These are phyloP conservation scores for Sebastes hopkinsi DNA, from an alignment of 2,797 vertebrate species.

Conservation along the genomic window DNA sequence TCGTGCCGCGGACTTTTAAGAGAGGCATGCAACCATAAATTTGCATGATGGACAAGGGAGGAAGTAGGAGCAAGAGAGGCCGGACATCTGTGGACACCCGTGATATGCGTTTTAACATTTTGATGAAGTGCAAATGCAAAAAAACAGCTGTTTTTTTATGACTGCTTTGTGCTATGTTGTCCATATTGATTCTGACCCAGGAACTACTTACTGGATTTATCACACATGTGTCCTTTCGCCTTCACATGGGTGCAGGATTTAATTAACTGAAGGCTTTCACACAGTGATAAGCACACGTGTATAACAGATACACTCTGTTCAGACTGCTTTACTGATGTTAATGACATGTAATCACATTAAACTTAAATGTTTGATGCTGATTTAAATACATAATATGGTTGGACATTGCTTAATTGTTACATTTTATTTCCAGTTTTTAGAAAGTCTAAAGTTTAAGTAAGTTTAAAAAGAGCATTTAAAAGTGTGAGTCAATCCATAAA, in stretches of 20 bases:
- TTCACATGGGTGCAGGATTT: not conserved
- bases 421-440: not conserved
- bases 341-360: not conserved
- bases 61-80: not conserved
- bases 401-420: not conserved
- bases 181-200: not conserved
- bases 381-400: not conserved
- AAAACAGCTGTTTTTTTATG: not conserved
- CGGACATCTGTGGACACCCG: not conserved
- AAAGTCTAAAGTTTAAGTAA: not conserved
- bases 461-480: no score
- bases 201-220: not conserved
- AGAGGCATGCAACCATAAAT: conserved; percentile 26
- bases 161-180: not conserved
- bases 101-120: not conserved
- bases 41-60: conserved; percentile 17
- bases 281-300: not conserved
- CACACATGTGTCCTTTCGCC: not conserved
- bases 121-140: not conserved
- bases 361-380: not conserved
- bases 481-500: no score
- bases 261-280: not conserved
- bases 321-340: not conserved
- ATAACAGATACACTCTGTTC: not conserved
- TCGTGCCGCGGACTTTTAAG: conserved; percentile 17